phyloP scores from a whole-genome alignment of 2,113 vertebrate species.

The Sylvia atricapilla region DNA sequence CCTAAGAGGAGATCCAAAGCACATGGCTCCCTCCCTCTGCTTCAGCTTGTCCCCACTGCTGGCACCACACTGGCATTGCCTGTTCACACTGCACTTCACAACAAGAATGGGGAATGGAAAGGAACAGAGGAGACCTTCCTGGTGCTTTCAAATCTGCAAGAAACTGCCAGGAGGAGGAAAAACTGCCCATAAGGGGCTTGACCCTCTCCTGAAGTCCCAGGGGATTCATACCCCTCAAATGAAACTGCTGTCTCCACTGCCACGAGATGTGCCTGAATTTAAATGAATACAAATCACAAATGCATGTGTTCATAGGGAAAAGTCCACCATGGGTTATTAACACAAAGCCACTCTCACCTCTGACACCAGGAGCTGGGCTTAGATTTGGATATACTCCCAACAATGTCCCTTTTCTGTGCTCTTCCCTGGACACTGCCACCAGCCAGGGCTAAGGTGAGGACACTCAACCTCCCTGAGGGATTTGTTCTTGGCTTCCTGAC shows the following conservation, averaged over 20 bases:
- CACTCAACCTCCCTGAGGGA: background rate
- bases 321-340: background rate
- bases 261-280: background rate
- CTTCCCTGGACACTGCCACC: background rate
- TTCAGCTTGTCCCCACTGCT: background rate
- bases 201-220: too few relatives aligned
- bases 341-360: background rate
- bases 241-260: background rate
- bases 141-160: background rate
- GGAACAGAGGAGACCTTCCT: background rate
- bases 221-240: background rate
- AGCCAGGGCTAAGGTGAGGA: background rate
- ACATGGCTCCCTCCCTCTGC: background rate
- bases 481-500: background rate
- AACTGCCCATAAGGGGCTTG: background rate
- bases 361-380: background rate
- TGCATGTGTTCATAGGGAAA: accelerated
- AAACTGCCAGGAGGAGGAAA: background rate
- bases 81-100: accelerated
- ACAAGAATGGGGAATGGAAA: background rate
- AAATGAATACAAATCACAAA: background rate
- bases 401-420: background rate
- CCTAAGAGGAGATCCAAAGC: background rate
- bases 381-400: background rate
- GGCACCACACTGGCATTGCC: background rate